A percentile compares a stretch with the other conserved stretches of the same genome.
phyloP scores from a whole-genome alignment of 2,113 vertebrate genomes.

The Pseudonaja textilis region DNA sequence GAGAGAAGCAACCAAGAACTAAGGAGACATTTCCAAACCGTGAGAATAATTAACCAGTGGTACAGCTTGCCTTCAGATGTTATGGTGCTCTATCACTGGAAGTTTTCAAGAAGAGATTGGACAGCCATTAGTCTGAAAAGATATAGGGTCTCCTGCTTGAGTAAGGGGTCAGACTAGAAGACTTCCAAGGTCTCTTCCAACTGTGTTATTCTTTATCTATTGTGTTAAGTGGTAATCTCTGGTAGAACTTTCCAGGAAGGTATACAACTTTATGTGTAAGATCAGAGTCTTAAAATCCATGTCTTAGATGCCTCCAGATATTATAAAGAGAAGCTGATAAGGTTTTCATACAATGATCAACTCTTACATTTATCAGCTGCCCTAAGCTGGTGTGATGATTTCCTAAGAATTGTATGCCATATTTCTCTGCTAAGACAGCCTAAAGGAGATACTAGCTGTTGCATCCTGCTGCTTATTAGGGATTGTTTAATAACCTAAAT shows the following conservation, averaged over 20 bases:
- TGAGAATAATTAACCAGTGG: background rate
- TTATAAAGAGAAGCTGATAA: background rate
- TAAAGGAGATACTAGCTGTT: background rate
- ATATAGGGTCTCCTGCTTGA: background rate
- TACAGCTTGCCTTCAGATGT: background rate
- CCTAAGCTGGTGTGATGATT: background rate
- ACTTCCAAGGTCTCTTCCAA: background rate
- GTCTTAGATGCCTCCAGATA: background rate
- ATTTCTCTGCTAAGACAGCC: background rate
- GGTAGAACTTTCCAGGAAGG: background rate
- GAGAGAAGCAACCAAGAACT: background rate
- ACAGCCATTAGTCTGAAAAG: background rate
- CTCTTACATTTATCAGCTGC: background rate
- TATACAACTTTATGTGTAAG: background rate
- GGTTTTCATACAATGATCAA: background rate
- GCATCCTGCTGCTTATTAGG: background rate
- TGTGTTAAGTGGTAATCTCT: background rate
- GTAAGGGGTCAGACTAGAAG: background rate
- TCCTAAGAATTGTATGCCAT: background rate
- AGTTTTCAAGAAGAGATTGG: background rate
- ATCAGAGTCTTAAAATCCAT: background rate
- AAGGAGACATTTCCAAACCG: background rate
- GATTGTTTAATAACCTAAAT: background rate
- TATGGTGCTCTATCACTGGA: background rate
- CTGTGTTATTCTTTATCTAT: no score